Conservation (phyloP, 2,113 vertebrate genomes). For the Collichthys lucidus region DNA sequence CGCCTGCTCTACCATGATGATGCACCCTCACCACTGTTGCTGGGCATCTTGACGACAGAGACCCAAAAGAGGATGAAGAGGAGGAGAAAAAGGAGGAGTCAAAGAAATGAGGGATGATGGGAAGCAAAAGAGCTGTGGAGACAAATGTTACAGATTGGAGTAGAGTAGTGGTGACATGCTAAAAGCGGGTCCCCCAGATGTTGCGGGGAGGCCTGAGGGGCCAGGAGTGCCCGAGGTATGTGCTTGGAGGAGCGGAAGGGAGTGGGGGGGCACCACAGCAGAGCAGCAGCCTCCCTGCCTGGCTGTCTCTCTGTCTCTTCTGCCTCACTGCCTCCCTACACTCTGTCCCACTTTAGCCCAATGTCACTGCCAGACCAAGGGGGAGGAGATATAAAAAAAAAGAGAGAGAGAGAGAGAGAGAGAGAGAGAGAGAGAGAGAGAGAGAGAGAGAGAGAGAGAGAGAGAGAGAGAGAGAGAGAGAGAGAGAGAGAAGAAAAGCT, state of each 20-base stretch:
- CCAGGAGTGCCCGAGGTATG: constrained; percentile 64
- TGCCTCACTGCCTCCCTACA: constrained; percentile 79
- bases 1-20: constrained; percentile 60
- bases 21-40: constrained; percentile 74
- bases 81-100: constrained; percentile 68
- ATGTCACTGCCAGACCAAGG: constrained; percentile 78
- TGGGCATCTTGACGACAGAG: constrained; percentile 79
- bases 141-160: constrained; percentile 80
- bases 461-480: constrained; percentile 3
- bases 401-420: constrained; percentile 2
- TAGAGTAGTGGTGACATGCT: constrained; percentile 75
- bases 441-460: constrained; percentile 12
- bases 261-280: constrained; percentile 31
- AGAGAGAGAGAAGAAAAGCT: constrained; percentile 20
- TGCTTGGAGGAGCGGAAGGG: background rate
- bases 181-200: constrained; percentile 74
- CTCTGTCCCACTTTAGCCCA: constrained; percentile 84
- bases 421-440: constrained; percentile 7
- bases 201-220: constrained; percentile 66
- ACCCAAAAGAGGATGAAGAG: constrained; percentile 76
- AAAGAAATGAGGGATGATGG: constrained; percentile 60
- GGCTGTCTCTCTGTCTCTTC: constrained; percentile 81
- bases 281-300: constrained; percentile 65
- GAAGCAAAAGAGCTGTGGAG: constrained; percentile 64
- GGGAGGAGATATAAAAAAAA: constrained; percentile 63